A percentile compares a stretch with the other conserved stretches of the same genome.
phyloP scores from a whole-genome alignment of 2,113 vertebrate genomes.

The Albula glossodonta region DNA sequence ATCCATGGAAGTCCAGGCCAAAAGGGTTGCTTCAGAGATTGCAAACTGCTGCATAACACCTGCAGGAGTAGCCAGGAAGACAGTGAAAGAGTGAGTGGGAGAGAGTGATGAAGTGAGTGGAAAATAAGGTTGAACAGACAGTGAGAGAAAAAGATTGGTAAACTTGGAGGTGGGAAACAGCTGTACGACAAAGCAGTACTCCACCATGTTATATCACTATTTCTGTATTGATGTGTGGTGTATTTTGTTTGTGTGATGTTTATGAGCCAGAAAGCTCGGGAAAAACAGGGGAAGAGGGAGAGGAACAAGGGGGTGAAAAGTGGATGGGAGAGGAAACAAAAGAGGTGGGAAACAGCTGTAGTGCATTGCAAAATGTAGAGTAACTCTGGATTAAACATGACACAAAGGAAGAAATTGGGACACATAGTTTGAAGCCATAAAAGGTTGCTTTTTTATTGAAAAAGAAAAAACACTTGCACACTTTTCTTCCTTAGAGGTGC shows the following conservation, averaged over 20 bases:
- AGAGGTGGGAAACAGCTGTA: slow-evolving; percentile 63
- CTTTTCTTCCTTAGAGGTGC: too few species aligned
- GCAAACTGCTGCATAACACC: slow-evolving; percentile 97
- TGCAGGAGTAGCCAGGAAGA: slow-evolving; percentile 47
- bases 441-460: too few species aligned
- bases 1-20: slow-evolving; percentile 97
- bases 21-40: slow-evolving; percentile 91
- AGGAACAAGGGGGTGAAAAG: slow-evolving; percentile 12
- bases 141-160: too few species aligned
- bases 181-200: too few species aligned
- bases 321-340: slow-evolving; percentile 38
- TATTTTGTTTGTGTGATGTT: neutral
- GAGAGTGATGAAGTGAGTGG: slow-evolving; percentile 26
- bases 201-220: slow-evolving; percentile 35
- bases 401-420: neutral
- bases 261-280: slow-evolving; percentile 10
- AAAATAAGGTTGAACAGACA: neutral
- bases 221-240: slow-evolving; percentile 32
- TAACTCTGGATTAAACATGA: neutral
- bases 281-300: slow-evolving; percentile 19
- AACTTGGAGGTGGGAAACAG: too few species aligned
- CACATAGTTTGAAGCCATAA: neutral
- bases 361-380: slow-evolving; percentile 50
- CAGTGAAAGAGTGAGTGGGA: too few species aligned
- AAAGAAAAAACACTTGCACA: too few species aligned